phyloP scores from a whole-genome alignment of 2,888 invertebrate species.

The Seira musarum region DNA sequence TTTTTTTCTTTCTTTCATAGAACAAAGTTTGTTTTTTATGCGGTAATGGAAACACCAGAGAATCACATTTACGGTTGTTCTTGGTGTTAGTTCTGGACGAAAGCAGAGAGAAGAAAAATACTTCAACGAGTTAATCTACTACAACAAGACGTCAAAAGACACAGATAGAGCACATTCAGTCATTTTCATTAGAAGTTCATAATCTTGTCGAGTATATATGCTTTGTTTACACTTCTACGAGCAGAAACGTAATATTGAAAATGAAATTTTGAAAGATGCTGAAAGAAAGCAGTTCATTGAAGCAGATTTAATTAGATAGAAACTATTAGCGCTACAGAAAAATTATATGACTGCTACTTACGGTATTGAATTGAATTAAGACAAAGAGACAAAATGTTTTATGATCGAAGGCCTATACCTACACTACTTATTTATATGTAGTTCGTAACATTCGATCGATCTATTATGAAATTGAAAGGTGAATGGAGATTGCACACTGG shows the following conservation, averaged over 20 bases:
- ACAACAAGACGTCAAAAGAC: constrained; percentile 44
- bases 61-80: constrained; percentile 24
- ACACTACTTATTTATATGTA: not conserved
- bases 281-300: constrained; percentile 32
- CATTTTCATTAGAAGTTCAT: constrained; percentile 29
- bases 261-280: constrained; percentile 7
- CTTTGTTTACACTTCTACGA: not conserved
- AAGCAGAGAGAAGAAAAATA: constrained; percentile 37
- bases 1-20: not conserved
- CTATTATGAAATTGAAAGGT: constrained; percentile 21
- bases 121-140: constrained; percentile 34
- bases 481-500: constrained; percentile 36
- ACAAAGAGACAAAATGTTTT: no score
- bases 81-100: constrained; percentile 37
- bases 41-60: constrained; percentile 1
- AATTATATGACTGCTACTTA: no score
- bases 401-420: no score
- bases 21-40: not conserved
- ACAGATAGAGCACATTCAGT: constrained; percentile 63
- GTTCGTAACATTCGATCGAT: not conserved
- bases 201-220: not conserved
- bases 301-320: not conserved
- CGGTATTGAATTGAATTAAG: no score
- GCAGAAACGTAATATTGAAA: not conserved
- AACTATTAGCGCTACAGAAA: no score